A percentile compares a stretch with the other conserved stretches of the same genome.
Conservation (phyloP, 1,140 invertebrate genomes). For the Lepidotrigona ventralis region DNA sequence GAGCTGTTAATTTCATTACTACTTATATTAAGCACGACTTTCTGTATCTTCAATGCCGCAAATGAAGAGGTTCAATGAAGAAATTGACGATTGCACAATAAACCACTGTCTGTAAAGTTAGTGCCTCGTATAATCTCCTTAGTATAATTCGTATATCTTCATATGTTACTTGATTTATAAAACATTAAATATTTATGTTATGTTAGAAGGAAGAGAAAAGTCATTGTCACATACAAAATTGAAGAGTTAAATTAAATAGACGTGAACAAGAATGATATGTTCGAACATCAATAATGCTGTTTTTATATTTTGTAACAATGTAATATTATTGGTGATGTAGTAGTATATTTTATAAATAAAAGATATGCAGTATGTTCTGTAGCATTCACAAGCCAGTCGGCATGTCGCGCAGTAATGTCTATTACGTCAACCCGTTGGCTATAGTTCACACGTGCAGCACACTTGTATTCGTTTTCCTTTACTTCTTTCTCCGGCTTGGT, state of each 20-base stretch:
- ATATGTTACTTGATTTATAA: no score
- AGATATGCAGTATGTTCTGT: not conserved
- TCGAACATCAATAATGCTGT: not conserved
- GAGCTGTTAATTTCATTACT: not conserved
- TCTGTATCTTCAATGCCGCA: not conserved
- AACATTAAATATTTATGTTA: not conserved
- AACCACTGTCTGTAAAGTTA: not conserved
- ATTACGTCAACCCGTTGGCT: slow-evolving; percentile 27
- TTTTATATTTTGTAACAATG: not conserved
- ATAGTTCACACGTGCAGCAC: slow-evolving; percentile 57
- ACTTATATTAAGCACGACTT: not conserved
- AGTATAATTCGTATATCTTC: no score
- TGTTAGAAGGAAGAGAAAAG: not conserved
- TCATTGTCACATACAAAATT: not conserved
- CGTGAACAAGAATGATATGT: not conserved
- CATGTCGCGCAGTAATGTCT: not conserved
- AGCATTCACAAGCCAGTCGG: not conserved
- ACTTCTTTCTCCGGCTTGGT: not conserved
- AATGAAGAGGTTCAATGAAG: not conserved
- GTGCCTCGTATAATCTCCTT: no score
- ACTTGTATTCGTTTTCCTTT: slow-evolving; percentile 56
- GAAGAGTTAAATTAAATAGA: not conserved
- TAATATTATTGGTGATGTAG: not conserved
- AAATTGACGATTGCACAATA: not conserved
- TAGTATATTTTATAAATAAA: not conserved